These are phyloP conservation scores for Rhynchophorus ferrugineus DNA, from an alignment of 1,140 invertebrate genomes.

Conservation along the genomic window DNA sequence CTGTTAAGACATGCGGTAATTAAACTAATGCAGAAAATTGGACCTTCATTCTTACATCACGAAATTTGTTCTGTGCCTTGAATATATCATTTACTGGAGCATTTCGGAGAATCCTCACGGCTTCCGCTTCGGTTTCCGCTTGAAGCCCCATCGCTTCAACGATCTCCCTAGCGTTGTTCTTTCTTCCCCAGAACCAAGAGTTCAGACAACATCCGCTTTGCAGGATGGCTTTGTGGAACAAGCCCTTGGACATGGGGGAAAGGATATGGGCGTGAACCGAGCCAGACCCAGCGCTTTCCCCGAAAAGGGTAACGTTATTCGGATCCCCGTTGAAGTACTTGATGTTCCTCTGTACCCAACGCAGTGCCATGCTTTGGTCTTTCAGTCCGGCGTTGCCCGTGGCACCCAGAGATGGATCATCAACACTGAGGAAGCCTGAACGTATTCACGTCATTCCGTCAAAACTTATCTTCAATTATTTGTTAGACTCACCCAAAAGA, in stretches of 20 bases:
- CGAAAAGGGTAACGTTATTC: constrained; percentile 53
- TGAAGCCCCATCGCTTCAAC: neutral
- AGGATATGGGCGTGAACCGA: constrained; percentile 46
- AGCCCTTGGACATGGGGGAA: constrained; percentile 49
- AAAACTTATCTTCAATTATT: neutral
- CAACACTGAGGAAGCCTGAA: constrained; percentile 39
- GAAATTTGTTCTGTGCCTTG: constrained; percentile 11
- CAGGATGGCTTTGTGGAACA: constrained; percentile 53
- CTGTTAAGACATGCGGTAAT: too few relatives aligned
- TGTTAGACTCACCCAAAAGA: constrained; percentile 37
- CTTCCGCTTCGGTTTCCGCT: constrained; percentile 6
- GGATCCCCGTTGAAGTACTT: constrained; percentile 51
- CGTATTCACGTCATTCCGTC: neutral
- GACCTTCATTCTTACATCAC: constrained; percentile 17
- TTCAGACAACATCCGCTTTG: constrained; percentile 53
- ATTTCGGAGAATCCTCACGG: constrained; percentile 10
- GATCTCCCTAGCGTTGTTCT: constrained; percentile 9
- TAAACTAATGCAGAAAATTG: too few relatives aligned
- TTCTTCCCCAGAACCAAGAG: constrained; percentile 41
- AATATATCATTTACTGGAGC: constrained; percentile 9
- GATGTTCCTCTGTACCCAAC: constrained; percentile 56
- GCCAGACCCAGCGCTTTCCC: constrained; percentile 49
- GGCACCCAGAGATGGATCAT: constrained; percentile 31
- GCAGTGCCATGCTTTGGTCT: constrained; percentile 51
- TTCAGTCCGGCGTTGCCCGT: constrained; percentile 57